Base-by-base conservation (phyloP, 2,113 vertebrate genomes). In the Sterrhoptilus dennistouni region DNA sequence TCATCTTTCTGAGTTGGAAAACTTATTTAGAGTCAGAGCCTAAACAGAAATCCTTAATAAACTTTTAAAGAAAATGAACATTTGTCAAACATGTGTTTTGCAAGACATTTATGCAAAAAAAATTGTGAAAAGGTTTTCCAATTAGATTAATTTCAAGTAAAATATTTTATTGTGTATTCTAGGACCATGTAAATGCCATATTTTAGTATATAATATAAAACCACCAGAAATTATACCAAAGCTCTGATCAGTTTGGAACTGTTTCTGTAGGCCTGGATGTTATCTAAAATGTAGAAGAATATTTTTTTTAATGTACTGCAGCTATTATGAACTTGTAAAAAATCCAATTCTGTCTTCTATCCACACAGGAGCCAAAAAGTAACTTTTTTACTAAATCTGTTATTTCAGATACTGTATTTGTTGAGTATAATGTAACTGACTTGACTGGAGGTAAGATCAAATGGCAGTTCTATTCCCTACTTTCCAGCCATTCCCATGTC, bases 161-260 rank as follows among this genome's bases (percentile, higher is more conserved):
- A 61, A 56, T 52, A 47, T 70, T 92, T 85, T 5, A 21, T 52
- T 87, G 5, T 45, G 11, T 74, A 16, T 84, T 80, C 19, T 56
- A 56, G 61, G 31, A 50, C 31, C 11, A 22, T 0, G 0, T 35
- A 31, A 80, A 31, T 61, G 14, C 3, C 8, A 5, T 57, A 25
- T 57, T 83, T 88, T 59, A 54, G 25, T 53, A n/a, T 6, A 3
- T 27, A n/a, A 5, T 89, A 17, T 50, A 35, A 64, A 72, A 50
- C 0, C 36, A 70, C 14, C 12, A 11, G 36, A 47, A 77, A 35
- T 56, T 50, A 50, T 54, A 74, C 4, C 4, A 47, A 66, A 71
- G 14, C 7, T 86, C 19, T 93, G 24, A 57, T 75, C 10, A n/a
- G 21, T 71, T 65, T 76, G 31, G 50, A 71, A 24, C 15, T 53